Evolutionary conservation across 2,113 vertebrate genomes (phyloP), one percentile per base, ranked within the genome.

Genomic region (Himantopus leucocephalus): DNA sequence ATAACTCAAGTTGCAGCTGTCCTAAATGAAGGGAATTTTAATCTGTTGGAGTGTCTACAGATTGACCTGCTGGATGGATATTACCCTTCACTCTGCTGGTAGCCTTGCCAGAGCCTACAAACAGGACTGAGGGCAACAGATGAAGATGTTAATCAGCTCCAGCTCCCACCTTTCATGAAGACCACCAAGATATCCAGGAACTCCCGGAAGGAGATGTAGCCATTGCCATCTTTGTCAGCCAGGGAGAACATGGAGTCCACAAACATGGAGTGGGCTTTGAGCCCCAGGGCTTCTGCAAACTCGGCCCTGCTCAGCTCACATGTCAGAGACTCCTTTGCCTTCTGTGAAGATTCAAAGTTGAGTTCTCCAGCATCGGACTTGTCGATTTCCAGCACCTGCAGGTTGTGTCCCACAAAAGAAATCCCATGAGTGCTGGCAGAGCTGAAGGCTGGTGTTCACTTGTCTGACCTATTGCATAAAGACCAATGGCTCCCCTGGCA

Each of bases 211-310:
- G 99, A 99, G 90, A 99, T 98, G 98, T 99, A 99, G 27, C 99
- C 99, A 3, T 99, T 99, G 82, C 99, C 98, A 0, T 99, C 99
- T 96, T 99, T 99, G 97, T 99, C 99, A 0, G 99, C 99, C 41
- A 99, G 94, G 8, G 98, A 99, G 96, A 99, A 99, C 99, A 99
- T 99, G 96, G 99, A 99, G 53, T 99, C 98, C 90, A 99, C 99
- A 82, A 99, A 99, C 76, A 98, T 97, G 26, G 99, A 99, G 80
- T 99, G 97, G 0, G 98, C 97, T 76, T 99, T 99, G 80, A 99
- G 98, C 34, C 99, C 99, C 41, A 99, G 96, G 2, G 99, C 98
- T 29, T 99, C 98, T 0, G 99, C 99, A 95, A 99, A 99, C 96
- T 99, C 99, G 2, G 97, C 96, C 30, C 98, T 98, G 32, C 98